Evolutionary conservation across 2,797 vertebrate species (phyloP).

Genomic region (Myotis pilosus): DNA sequence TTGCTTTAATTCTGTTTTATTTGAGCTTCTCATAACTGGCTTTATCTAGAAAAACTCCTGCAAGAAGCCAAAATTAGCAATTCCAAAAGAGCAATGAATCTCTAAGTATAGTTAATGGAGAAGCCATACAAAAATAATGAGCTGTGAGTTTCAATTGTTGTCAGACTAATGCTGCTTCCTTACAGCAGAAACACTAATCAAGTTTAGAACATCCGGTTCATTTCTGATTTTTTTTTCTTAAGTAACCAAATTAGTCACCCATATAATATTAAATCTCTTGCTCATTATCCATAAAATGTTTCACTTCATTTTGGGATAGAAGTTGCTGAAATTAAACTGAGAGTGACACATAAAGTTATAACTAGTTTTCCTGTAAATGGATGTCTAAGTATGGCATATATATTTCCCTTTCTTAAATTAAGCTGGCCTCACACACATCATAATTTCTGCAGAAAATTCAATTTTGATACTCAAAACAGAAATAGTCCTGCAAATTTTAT

Average conservation of each 20-base stretch:
- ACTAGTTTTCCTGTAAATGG: constrained; percentile 43
- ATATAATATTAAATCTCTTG: constrained; percentile 73
- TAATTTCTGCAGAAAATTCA: constrained; percentile 2
- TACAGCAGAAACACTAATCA: constrained; percentile 70
- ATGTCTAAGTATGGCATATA: neutral
- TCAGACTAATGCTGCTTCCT: neutral
- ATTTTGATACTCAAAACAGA: constrained; percentile 49
- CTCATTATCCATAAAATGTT: constrained; percentile 66
- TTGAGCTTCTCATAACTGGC: neutral
- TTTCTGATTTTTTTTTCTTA: constrained; percentile 68
- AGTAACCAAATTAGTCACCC: constrained; percentile 78
- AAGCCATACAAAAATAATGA: constrained; percentile 53
- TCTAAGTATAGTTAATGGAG: constrained; percentile 6
- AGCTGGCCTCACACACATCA: neutral
- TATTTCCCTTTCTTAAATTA: constrained; percentile 25
- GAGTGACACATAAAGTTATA: constrained; percentile 48
- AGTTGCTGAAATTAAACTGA: constrained; percentile 54
- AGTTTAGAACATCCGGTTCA: constrained; percentile 59
- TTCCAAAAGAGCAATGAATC: neutral
- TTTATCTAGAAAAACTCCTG: constrained; percentile 15
- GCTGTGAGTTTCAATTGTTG: neutral
- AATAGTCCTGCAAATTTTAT: constrained; percentile 24
- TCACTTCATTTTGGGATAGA: constrained; percentile 71
- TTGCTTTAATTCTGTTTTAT: constrained; percentile 14
- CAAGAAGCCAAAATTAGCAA: constrained; percentile 41